These are phyloP conservation scores for Trinorchestia longiramus DNA, from an alignment of 1,140 invertebrate species.

Conservation along the genomic window DNA sequence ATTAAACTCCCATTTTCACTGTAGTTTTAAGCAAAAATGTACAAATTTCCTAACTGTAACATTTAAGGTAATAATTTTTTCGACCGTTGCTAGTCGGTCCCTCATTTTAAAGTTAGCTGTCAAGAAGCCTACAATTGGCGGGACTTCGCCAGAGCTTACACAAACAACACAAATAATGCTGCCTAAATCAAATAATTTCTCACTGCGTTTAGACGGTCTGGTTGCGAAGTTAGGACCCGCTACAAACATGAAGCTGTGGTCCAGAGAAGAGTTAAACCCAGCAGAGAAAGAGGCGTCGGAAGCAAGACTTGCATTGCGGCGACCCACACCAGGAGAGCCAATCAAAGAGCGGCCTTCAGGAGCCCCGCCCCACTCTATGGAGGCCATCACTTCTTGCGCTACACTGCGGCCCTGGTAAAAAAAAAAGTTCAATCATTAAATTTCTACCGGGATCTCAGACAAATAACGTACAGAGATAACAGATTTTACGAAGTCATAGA, in stretches of 20 bases:
- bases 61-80: too few relatives aligned
- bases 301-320: background rate
- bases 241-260: constrained; percentile 12
- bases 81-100: too few relatives aligned
- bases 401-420: background rate
- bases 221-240: background rate
- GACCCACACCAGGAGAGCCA: background rate
- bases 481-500: background rate
- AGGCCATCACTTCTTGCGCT: background rate
- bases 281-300: background rate
- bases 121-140: too few relatives aligned
- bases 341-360: background rate
- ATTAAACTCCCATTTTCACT: too few relatives aligned
- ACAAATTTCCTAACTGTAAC: too few relatives aligned
- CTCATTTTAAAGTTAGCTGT: too few relatives aligned
- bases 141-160: background rate
- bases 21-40: too few relatives aligned
- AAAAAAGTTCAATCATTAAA: background rate
- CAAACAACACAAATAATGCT: background rate
- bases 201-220: background rate
- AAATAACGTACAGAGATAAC: background rate
- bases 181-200: background rate
- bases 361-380: background rate
- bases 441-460: background rate
- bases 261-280: background rate